Evolutionary conservation across 2,113 vertebrate genomes (phyloP), one percentile per base, ranked within the genome.

Genomic region (Butorides virescens): DNA sequence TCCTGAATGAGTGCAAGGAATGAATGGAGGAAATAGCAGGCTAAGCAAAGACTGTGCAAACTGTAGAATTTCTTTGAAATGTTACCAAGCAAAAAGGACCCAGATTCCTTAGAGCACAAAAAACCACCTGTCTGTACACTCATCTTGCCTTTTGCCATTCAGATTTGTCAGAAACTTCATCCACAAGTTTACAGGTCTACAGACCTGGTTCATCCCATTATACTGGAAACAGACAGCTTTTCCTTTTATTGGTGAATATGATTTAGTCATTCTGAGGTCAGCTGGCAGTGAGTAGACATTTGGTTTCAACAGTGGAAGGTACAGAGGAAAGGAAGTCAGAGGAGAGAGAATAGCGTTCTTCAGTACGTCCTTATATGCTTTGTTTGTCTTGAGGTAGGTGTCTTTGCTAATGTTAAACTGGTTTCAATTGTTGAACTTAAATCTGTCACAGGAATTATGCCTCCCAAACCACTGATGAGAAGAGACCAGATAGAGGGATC

Each of bases 401-500:
- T 90, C 39, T 90, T 90, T 86, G 32, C 73, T 83, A 6, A 30
- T 74, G 29, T 36, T 79, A 37, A 61, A 63, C 19, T 32, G 15
- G 6, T 78, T 77, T 83, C 37, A 83, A 3, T 65, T 88, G 26
- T 73, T 93, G 65, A 77, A 88, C 52, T 87, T 97, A 4, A 52
- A 71, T 93, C 47, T 95, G 7, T 95, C 59, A 26, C 86, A 99
- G 99, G 99, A 97, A 99, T 99, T 96, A 99, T 99, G 97, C 98
- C 99, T 94, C 98, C 99, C 10, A 99, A 99, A 88, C 99, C 99
- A 36, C 96, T 99, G 81, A 98, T 99, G 90, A 99, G 99, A 95
- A 98, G 99, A 97, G 99, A 99, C 34, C 99, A 99, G 58, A 98
- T 99, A 42, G 99, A 99, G 93, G 98, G 99, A 66, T 98, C 99